Base-by-base conservation (phyloP, 2,888 invertebrate species). In the Seira sanloemensis region DNA sequence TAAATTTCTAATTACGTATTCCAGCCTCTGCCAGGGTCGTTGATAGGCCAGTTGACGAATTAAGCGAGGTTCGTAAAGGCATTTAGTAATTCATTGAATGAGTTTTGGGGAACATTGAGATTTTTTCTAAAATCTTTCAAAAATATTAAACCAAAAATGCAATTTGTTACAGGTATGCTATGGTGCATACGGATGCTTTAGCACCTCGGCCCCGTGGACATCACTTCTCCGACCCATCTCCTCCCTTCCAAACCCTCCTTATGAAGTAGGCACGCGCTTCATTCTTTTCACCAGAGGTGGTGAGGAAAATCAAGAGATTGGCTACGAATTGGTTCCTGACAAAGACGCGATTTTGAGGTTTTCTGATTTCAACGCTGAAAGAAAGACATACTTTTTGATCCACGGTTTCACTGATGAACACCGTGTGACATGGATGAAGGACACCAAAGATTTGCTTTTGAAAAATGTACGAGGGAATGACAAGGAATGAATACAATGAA, bases 331-430 rank as follows among this genome's bases (percentile, higher is more conserved):
- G 0, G 19, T 88, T 65, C 86, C 87, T 1, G 87, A 87, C 66
- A 88, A 88, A 54, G 88, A 89, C 62, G 69, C 86, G 7, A 86
- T 89, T 0, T 91, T 94, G 12, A 92, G 93, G 80, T 93, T 93
- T 92, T 93, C 93, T 0, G 93, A 94, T 88, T 94, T 93, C 89
- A 90, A 93, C n/a, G 91, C 93, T 0, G 90, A 90, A 0, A 91
- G 93, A 66, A 91, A 90, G 86, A 94, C 94, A 0, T 91, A 94
- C 16, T 90, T 94, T 89, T 93, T 94, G 24, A 92, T 94, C 0
- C 94, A 94, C 86, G 94, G 94, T 0, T 94, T 94, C 88, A 92
- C 94, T 91, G 93, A 94, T 75, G 92, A 93, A 88, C 93, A 94
- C 79, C 92, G 93, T 82, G 92, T 93, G 0, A 90, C 92, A 0